Evolutionary conservation across 2,113 vertebrate species (phyloP).

Genomic region (Vimba vimba): DNA sequence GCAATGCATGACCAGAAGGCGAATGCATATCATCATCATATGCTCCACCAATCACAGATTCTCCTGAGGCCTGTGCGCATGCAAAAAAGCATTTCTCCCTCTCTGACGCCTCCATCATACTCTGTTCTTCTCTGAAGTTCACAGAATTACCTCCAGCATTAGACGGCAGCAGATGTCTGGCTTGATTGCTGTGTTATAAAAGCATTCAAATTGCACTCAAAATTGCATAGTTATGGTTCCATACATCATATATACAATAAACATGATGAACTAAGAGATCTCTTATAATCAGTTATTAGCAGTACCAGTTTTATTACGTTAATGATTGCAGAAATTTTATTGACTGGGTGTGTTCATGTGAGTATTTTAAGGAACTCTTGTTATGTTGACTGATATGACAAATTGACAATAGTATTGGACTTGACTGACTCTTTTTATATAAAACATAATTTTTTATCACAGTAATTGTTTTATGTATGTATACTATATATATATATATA

Average conservation of each 20-base stretch:
- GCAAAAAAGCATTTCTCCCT: slow-evolving; percentile 22
- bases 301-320: background rate
- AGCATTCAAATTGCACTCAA: background rate
- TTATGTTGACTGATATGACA: background rate
- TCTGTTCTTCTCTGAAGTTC: background rate
- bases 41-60: slow-evolving; percentile 72
- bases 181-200: background rate
- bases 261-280: background rate
- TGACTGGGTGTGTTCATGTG: background rate
- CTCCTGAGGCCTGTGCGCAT: slow-evolving; percentile 68
- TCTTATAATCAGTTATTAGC: background rate
- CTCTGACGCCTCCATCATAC: background rate
- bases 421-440: background rate
- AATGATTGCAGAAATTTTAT: background rate
- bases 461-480: background rate
- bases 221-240: background rate
- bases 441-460: background rate
- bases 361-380: background rate
- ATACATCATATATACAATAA: background rate
- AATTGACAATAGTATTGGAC: background rate
- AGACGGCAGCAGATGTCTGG: slow-evolving; percentile 27
- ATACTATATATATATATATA: too few species aligned
- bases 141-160: slow-evolving; percentile 13
- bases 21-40: slow-evolving; percentile 69
- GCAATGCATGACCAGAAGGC: slow-evolving; percentile 72